Evolutionary conservation across 2,797 vertebrate species (phyloP), one percentile per base, ranked within the genome.

Genomic region (Epinephelus coioides): DNA sequence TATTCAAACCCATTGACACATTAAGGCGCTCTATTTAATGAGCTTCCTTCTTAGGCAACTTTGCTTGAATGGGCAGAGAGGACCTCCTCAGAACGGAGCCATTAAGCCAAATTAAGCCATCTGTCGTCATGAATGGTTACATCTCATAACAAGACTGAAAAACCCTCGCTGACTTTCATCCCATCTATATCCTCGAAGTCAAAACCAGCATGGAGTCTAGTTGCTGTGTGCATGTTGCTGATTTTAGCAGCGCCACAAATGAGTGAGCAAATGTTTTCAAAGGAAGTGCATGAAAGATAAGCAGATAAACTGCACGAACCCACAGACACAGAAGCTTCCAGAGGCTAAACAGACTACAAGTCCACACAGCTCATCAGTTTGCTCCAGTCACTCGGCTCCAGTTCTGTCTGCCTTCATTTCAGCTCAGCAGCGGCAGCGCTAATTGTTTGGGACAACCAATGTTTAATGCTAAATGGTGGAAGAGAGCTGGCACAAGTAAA

Each of bases 371-470:
- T 84, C 88, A 59, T 87, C 82, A 71, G 63, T 43, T 70, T 3
- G 73, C 73, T 86, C 25, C 82, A 69, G 76, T 84, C 79, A 63
- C 76, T 78, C 84, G 79, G 84, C 84, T 92, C 92, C 81, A 91
- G 77, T 88, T 91, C 82, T 81, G 90, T 89, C 92, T 72, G 83
- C 79, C 80, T 85, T 78, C 81, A 68, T 88, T 72, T 75, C 43
- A 69, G 74, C 69, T 86, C 81, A 51, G 64, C 67, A 14, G 71
- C 72, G 46, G 69, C 76, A 68, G 75, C 64, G 55, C 79, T 90
- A 88, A 93, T 89, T 84, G 75, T 80, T 70, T 38, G 51, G 46
- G 88, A 93, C 90, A 91, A 79, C 46, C 40, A 15, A 54, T 75
- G 83, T 83, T 88, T 75, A 82, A 86, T 76, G 81, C 62, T 88